Evolutionary conservation across 2,113 vertebrate species (phyloP), one percentile per base, ranked within the genome.

Genomic region (Coracopsis vasa): DNA sequence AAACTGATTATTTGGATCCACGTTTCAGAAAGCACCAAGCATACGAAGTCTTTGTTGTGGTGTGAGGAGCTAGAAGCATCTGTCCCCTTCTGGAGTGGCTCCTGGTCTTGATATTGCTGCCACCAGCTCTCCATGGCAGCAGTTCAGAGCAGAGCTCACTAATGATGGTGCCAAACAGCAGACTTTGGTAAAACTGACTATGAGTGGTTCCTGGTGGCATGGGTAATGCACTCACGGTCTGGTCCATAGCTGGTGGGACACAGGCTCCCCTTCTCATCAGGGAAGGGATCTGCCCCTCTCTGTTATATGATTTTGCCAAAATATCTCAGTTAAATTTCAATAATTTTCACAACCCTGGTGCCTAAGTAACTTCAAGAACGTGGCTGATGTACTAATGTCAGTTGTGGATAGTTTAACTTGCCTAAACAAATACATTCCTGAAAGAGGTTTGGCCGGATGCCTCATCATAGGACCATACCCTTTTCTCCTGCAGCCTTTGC

Each of bases 161-260:
- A 0, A 0, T 1, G n/a, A 5, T 0, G 9, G 19, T 25, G 47
- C n/a, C 53, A 39, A 48, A 24, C 39, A 5, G 17, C 69, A 18
- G 51, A 8, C 25, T 25, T 37, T 5, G 51, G 20, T 28, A 35
- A 53, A 60, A 24, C 11, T 6, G 65, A 20, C 6, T 27, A 16
- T 8, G 39, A 61, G 60, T 13, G 21, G 15, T 23, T 66, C 51
- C 44, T 0, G 1, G 44, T 20, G 51, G 6, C 0, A 7, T 27
- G 29, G 24, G 37, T 14, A 11, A 39, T 1, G 5, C 4, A 1
- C n/a, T 39, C 9, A 3, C 0, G 0, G n/a, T 15, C 37, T 13
- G 33, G 47, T 28, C 54, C 31, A 2, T n/a, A 20, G 6, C 48
- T n/a, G 88, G 21, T 44, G 50, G 44, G 51, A 69, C 18, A 24